These are phyloP conservation scores for Microplitis manilae DNA, from an alignment of 2,888 invertebrate species.

Conservation along the genomic window DNA sequence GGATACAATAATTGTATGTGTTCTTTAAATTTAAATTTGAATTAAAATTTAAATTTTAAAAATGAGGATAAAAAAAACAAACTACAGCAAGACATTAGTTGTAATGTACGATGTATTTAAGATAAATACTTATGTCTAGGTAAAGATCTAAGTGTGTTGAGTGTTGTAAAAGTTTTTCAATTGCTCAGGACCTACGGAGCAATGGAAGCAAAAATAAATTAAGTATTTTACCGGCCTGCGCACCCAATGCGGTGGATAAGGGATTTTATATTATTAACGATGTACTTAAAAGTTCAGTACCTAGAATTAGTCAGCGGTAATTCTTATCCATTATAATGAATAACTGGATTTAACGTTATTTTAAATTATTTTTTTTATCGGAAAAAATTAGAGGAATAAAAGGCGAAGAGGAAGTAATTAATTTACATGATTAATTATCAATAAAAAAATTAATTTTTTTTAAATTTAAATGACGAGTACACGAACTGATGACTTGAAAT, in stretches of 20 bases:
- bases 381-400: slow-evolving; percentile 24
- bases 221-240: slow-evolving; percentile 38
- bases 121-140: slow-evolving; percentile 34
- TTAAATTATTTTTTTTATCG: slow-evolving; percentile 21
- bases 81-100: slow-evolving; percentile 43
- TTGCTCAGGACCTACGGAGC: slow-evolving; percentile 6
- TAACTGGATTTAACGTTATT: slow-evolving; percentile 23
- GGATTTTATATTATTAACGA: slow-evolving; percentile 34
- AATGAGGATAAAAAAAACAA: not conserved
- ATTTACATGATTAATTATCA: not conserved
- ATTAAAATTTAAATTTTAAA: not conserved
- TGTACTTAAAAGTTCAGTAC: slow-evolving; percentile 40
- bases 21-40: slow-evolving; percentile 37
- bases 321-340: slow-evolving; percentile 18
- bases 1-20: slow-evolving; percentile 52
- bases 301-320: slow-evolving; percentile 28
- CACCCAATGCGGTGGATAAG: not conserved
- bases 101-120: slow-evolving; percentile 46
- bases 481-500: slow-evolving; percentile 33
- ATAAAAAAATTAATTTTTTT: not conserved
- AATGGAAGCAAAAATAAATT: slow-evolving; percentile 8
- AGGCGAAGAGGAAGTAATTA: slow-evolving; percentile 26
- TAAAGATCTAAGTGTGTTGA: slow-evolving; percentile 32
- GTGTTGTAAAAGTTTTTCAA: slow-evolving; percentile 27
- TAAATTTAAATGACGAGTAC: slow-evolving; percentile 19